phyloP scores from a whole-genome alignment of 1,140 invertebrate species.

The Drosophila chauvacae region DNA sequence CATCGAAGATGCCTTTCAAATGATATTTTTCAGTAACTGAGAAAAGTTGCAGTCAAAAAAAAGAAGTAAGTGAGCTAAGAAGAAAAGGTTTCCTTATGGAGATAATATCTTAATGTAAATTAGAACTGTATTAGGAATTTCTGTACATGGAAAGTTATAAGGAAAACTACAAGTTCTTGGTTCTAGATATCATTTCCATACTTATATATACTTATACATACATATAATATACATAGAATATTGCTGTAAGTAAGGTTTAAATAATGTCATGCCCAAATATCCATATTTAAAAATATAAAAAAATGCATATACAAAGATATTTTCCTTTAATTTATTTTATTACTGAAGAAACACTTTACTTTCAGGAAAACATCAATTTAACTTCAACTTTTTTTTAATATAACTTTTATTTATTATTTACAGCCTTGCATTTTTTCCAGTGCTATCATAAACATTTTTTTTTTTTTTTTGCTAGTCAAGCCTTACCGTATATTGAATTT shows the following conservation, averaged over 20 bases:
- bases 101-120: not conserved
- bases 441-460: not conserved
- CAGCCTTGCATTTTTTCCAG: not conserved
- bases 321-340: not conserved
- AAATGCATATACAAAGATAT: not conserved
- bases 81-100: not conserved
- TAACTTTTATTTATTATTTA: not conserved
- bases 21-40: slow-evolving; percentile 27
- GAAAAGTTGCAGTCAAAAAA: not conserved
- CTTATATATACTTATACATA: too few species aligned
- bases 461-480: not conserved
- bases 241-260: too few species aligned
- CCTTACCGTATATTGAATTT: not conserved
- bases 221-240: too few species aligned
- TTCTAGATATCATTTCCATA: not conserved
- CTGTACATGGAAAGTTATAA: not conserved
- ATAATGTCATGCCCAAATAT: too few species aligned
- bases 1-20: slow-evolving; percentile 41
- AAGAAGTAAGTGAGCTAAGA: not conserved
- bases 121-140: not conserved
- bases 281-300: not conserved
- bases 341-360: not conserved
- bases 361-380: too few species aligned
- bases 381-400: not conserved
- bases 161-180: not conserved